Conservation (phyloP, 2,888 invertebrate species). For the Ornithoptera priamus region DNA sequence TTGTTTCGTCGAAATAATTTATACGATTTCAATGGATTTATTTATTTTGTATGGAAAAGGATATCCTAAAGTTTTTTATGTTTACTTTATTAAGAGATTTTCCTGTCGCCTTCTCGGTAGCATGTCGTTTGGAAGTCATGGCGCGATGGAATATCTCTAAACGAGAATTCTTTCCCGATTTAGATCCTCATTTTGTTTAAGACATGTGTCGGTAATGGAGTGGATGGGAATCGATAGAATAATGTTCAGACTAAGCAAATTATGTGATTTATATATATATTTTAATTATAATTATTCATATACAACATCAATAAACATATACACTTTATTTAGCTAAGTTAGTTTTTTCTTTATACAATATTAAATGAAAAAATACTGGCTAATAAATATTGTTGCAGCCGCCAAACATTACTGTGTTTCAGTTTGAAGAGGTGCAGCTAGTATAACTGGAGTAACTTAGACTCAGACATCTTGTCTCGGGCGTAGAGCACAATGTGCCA, state of each 20-base stretch:
- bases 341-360: too few species aligned
- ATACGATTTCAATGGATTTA: background rate
- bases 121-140: conserved; percentile 30
- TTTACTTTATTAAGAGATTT: conserved; percentile 36
- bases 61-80: background rate
- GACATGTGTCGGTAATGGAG: background rate
- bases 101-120: conserved; percentile 40
- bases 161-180: background rate
- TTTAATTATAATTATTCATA: too few species aligned
- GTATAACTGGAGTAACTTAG: too few species aligned
- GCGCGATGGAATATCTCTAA: conserved; percentile 17
- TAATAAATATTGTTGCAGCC: too few species aligned
- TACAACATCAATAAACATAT: too few species aligned
- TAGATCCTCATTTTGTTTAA: background rate
- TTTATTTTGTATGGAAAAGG: background rate
- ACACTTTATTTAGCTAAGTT: too few species aligned
- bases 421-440: too few species aligned
- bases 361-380: too few species aligned
- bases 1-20: conserved; percentile 9
- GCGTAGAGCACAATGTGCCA: too few species aligned
- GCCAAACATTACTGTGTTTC: too few species aligned
- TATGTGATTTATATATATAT: too few species aligned
- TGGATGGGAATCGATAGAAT: background rate
- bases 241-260: background rate
- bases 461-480: too few species aligned